Conservation (phyloP, 2,797 vertebrate genomes). For the Mycteria americana region DNA sequence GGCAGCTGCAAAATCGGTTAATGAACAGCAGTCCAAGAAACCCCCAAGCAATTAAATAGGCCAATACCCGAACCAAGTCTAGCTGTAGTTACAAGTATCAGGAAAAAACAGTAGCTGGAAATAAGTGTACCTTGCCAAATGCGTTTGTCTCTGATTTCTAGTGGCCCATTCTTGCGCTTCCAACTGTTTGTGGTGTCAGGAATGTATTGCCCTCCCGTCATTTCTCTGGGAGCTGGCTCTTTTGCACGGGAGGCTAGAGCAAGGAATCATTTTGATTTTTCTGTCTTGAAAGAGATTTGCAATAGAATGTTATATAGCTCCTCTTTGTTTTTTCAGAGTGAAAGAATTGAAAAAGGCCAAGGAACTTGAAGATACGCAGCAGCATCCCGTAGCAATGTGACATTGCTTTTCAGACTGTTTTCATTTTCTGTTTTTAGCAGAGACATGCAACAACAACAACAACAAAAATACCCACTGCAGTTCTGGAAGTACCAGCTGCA, state of each 20-base stretch:
- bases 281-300: background rate
- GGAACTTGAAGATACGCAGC: conserved; percentile 97
- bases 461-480: conserved; percentile 79
- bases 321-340: conserved; percentile 90
- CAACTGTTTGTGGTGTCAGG: background rate
- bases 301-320: conserved; percentile 50
- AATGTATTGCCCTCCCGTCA: background rate
- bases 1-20: background rate
- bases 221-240: conserved; percentile 3
- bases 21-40: background rate
- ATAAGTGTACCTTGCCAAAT: background rate
- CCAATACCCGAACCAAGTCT: background rate
- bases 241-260: background rate
- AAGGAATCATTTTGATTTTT: background rate
- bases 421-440: conserved; percentile 94
- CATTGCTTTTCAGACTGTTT: conserved; percentile 95
- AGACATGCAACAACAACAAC: conserved; percentile 90
- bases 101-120: background rate
- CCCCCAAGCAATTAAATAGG: fast-evolving
- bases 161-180: background rate
- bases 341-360: conserved; percentile 99
- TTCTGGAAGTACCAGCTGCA: conserved; percentile 79
- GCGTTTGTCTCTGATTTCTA: background rate
- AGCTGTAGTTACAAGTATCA: background rate
- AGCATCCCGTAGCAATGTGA: conserved; percentile 96